Percentiles rank a stretch among this genome's conserved stretches.
Evolutionary conservation across 1,140 invertebrate species (phyloP).

Genomic region (Drosophila orosa): DNA sequence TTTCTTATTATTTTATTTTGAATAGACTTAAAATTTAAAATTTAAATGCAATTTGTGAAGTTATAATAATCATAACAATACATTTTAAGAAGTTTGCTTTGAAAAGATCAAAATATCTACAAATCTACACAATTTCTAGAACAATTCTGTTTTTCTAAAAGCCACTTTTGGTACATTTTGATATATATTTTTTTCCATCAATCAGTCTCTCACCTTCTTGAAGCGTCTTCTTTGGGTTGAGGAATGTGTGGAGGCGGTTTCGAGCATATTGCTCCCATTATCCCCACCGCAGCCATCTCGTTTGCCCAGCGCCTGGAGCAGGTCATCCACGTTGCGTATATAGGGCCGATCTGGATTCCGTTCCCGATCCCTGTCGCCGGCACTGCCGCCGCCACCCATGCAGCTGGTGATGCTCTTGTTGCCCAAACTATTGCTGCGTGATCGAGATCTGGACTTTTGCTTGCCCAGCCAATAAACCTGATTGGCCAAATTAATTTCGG

Average conservation of each 20-base stretch:
- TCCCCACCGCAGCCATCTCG: conserved; percentile 36
- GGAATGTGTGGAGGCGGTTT: conserved; percentile 66
- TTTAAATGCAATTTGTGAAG: not conserved
- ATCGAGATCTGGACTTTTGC: conserved; percentile 68
- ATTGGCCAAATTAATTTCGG: conserved; percentile 79
- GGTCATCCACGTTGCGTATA: conserved; percentile 79
- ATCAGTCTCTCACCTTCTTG: conserved; percentile 69
- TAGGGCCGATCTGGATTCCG: conserved; percentile 50
- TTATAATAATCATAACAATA: not conserved
- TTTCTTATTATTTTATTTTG: not conserved
- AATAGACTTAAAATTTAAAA: not conserved
- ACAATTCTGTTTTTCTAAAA: not conserved
- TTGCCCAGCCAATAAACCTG: conserved; percentile 79
- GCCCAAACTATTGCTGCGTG: conserved; percentile 78
- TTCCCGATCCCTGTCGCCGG: conserved; percentile 27
- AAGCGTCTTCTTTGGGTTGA: conserved; percentile 63
- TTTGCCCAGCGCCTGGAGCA: conserved; percentile 67
- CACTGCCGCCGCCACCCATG: conserved; percentile 49
- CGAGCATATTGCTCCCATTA: conserved; percentile 37
- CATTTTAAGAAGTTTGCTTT: not conserved
- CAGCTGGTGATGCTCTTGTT: conserved; percentile 66
- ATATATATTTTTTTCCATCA: not conserved
- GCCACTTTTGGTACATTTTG: not conserved
- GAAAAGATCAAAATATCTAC: not conserved
- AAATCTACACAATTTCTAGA: not conserved